Base-by-base conservation (phyloP, 2,113 vertebrate genomes). In the Zingel zingel region DNA sequence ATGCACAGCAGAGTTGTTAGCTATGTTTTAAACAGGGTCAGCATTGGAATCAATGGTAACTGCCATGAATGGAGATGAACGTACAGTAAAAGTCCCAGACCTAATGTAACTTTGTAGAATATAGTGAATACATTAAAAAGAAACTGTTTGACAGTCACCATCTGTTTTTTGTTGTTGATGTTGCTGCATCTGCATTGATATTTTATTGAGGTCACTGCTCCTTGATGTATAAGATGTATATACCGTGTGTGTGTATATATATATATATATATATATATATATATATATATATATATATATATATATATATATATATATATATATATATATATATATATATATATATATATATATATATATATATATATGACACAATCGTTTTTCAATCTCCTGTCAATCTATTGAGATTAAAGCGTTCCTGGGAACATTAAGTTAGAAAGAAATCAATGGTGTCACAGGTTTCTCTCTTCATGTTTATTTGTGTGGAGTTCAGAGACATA, bases 401-500 rank as follows among this genome's bases (percentile, higher is more conserved):
- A 27, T 73, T 36, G 48, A 61, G 65, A 70, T 57, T 27, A 21
- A 56, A 81, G 45, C 8, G 1, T 75, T n/a, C 2, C 51, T 74
- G 21, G 57, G 19, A 63, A n/a, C 27, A 57, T 74, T 70, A 2
- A 56, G 54, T 65, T 36, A 27, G 36, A 82, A 16, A 33, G 12
- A 51, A 14, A 64, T 23, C 33, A 45, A 10, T 47, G 25, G 21
- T 48, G 58, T 70, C 7, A 1, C 30, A 50, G 61, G 16, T 6
- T 67, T 27, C 12, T 65, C 6, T n/a, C 25, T 33, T 30, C 51
- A 12, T 76, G 47, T 36, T 14, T 45, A 48, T 81, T 65, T 86
- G 57, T 68, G n/a, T 62, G 19, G 63, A 33, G 63, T 58, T 90
- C 58, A 85, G 25, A 79, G 47, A 74, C 36, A 64, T 54, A 66